These are phyloP conservation scores for Dendrophyllia cribrosa DNA, from an alignment of 64 coral and sea anemone genomes.

Conservation along the genomic window DNA sequence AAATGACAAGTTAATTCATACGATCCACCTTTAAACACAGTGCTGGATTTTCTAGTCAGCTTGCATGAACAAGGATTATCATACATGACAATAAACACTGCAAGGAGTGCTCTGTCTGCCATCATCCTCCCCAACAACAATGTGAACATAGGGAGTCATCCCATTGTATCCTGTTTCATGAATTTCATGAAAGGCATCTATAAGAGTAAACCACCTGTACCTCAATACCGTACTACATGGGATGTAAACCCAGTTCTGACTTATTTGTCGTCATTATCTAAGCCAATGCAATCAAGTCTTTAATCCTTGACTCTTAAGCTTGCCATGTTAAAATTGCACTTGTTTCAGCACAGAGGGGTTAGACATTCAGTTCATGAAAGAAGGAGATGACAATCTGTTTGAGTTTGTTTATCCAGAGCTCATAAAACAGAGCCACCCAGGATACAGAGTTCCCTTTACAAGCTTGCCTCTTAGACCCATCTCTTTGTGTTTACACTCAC, in stretches of 20 bases:
- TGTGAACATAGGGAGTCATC: background rate
- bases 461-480: background rate
- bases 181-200: slow-evolving; percentile 29
- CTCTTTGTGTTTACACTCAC: background rate
- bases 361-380: slow-evolving; percentile 14
- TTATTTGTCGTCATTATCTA: background rate
- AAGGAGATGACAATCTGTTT: background rate
- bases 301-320: background rate
- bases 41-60: background rate
- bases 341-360: background rate
- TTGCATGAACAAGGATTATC: background rate
- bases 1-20: slow-evolving; percentile 16
- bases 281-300: background rate
- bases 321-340: background rate
- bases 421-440: slow-evolving; percentile 25
- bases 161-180: slow-evolving; percentile 14
- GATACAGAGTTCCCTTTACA: background rate
- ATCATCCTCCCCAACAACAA: background rate
- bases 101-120: slow-evolving; percentile 2
- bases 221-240: slow-evolving; percentile 9
- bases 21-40: slow-evolving; percentile 14
- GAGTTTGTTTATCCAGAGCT: background rate
- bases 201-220: background rate
- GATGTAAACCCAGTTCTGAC: background rate
- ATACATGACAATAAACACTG: slow-evolving; percentile 14